phyloP scores from a whole-genome alignment of 2,888 invertebrate species.

The Polia nebulosa region DNA sequence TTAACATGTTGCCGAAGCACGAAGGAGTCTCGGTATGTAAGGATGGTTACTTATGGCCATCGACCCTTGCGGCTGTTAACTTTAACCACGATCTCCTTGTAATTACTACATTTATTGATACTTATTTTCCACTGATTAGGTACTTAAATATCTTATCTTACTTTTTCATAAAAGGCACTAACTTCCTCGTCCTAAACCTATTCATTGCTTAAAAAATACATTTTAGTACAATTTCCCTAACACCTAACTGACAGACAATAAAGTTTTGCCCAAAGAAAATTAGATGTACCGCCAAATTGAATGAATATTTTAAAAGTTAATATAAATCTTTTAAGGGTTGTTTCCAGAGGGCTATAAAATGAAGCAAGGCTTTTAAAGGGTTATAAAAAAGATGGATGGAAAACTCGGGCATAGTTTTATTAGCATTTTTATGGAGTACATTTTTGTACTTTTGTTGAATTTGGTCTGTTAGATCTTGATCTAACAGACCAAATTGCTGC shows the following conservation, averaged over 20 bases:
- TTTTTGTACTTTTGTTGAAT: slow-evolving; percentile 12
- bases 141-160: background rate
- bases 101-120: no score
- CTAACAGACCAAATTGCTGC: no score
- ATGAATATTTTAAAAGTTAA: slow-evolving; percentile 60
- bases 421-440: slow-evolving; percentile 19
- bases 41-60: no score
- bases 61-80: no score
- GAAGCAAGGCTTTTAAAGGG: slow-evolving; percentile 49
- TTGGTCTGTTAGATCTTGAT: background rate
- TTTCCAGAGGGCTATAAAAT: slow-evolving; percentile 40
- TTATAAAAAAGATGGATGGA: slow-evolving; percentile 50
- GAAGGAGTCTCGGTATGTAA: no score
- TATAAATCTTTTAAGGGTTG: slow-evolving; percentile 56
- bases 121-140: no score
- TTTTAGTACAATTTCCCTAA: slow-evolving; percentile 31
- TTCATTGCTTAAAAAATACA: slow-evolving; percentile 1
- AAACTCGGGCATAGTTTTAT: slow-evolving; percentile 42
- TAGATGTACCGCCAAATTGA: slow-evolving; percentile 43
- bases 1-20: no score
- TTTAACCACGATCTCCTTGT: no score
- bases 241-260: slow-evolving; percentile 20
- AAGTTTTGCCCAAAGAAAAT: slow-evolving; percentile 37
- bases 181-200: background rate
- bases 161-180: background rate